Conservation (phyloP, 2,888 invertebrate species). For the Cerceris ruficornis region DNA sequence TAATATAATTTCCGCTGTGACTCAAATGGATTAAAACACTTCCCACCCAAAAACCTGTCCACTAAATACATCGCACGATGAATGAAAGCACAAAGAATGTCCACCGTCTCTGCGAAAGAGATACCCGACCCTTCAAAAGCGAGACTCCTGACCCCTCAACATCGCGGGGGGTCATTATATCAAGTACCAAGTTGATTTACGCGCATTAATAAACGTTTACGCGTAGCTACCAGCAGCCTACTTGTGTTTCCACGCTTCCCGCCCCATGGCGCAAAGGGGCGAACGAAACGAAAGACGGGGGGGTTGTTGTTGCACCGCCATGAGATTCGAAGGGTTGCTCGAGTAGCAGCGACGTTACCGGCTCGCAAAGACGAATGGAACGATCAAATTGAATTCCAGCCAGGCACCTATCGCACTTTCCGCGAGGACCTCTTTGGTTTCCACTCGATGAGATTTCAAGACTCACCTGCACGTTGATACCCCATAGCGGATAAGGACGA, state of each 20-base stretch:
- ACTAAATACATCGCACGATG: too few species aligned
- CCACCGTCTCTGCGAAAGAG: background rate
- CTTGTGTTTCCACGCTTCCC: slow-evolving; percentile 26
- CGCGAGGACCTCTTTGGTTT: slow-evolving; percentile 8
- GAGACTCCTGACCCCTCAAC: slow-evolving; percentile 6
- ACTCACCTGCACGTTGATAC: slow-evolving; percentile 37
- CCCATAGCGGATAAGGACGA: too few species aligned
- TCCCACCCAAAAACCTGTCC: too few species aligned
- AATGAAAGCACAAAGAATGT: too few species aligned
- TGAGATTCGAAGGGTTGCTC: slow-evolving; percentile 12
- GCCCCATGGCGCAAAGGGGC: slow-evolving; percentile 55
- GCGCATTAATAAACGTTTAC: slow-evolving; percentile 75
- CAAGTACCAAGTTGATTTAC: slow-evolving; percentile 73
- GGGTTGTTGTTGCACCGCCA: slow-evolving; percentile 20
- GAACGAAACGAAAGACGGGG: slow-evolving; percentile 40
- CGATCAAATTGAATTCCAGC: slow-evolving; percentile 78
- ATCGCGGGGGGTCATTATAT: slow-evolving; percentile 62
- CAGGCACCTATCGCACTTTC: slow-evolving; percentile 61
- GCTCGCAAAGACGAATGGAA: slow-evolving; percentile 66
- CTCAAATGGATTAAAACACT: too few species aligned
- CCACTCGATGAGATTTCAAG: slow-evolving; percentile 14
- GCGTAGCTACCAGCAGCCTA: slow-evolving; percentile 35
- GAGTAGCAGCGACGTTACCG: slow-evolving; percentile 32
- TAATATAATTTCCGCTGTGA: too few species aligned
- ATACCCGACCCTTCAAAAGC: background rate